Conservation (phyloP, 2,888 invertebrate genomes). For the Cheilosia soror region DNA sequence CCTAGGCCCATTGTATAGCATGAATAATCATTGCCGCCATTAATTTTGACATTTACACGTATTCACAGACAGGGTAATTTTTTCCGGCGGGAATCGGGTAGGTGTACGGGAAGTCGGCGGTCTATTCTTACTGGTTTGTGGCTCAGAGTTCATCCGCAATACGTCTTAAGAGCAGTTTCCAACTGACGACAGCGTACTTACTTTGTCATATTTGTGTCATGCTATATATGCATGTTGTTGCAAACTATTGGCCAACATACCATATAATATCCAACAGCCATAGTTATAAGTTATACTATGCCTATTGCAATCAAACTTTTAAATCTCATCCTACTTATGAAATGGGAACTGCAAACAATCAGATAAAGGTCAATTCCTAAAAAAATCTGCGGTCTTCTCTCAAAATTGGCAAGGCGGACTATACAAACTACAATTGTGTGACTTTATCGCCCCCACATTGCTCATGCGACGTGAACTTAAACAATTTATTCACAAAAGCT, state of each 20-base stretch:
- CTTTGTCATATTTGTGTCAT: not conserved
- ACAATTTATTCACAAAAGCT: slow-evolving; percentile 31
- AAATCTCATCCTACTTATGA: slow-evolving; percentile 1
- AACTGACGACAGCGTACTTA: no score
- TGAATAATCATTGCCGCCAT: no score
- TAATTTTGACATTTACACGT: no score
- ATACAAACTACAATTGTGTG: not conserved
- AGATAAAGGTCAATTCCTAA: slow-evolving; percentile 13
- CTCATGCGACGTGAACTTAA: slow-evolving; percentile 21
- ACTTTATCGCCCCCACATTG: slow-evolving; percentile 16
- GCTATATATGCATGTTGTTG: not conserved
- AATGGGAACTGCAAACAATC: not conserved
- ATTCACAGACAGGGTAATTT: no score
- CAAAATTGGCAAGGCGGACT: not conserved
- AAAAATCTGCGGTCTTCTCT: slow-evolving; percentile 1
- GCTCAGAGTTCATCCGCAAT: not conserved
- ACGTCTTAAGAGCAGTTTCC: not conserved
- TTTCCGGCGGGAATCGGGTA: no score
- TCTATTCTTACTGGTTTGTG: no score
- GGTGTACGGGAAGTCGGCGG: no score
- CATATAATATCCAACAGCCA: not conserved
- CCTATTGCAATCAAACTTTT: slow-evolving; percentile 8
- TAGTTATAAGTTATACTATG: not conserved
- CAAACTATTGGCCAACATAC: not conserved
- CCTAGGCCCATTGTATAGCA: no score